Conservation (phyloP, 92 coral and sea anemone genomes). For the Heliopora coerulea region DNA sequence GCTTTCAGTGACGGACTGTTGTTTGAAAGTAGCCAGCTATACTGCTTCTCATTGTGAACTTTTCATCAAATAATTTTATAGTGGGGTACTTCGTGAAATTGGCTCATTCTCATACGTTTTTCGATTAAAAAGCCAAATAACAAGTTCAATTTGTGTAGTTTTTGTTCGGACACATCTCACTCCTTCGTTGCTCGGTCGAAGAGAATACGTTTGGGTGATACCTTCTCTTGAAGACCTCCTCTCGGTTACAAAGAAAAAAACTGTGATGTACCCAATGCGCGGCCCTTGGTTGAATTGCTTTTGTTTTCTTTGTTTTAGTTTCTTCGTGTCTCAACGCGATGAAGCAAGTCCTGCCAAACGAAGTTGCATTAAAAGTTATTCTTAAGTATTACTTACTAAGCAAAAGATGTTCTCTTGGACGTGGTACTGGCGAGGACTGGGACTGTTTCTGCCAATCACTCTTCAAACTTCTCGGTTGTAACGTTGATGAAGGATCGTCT, state of each 20-base stretch:
- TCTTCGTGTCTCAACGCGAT: conserved; percentile 57
- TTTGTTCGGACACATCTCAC: too few relatives aligned
- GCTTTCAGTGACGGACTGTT: neutral
- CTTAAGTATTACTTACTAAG: conserved; percentile 51
- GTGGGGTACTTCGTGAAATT: too few relatives aligned
- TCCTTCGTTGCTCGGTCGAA: too few relatives aligned
- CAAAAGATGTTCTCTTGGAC: conserved; percentile 35
- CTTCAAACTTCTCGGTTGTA: conserved; percentile 9
- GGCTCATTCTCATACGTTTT: too few relatives aligned
- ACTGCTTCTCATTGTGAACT: too few relatives aligned
- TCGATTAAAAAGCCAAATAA: too few relatives aligned
- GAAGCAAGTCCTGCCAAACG: conserved; percentile 59
- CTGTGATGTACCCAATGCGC: neutral
- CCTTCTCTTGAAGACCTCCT: too few relatives aligned
- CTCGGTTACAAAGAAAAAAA: too few relatives aligned
- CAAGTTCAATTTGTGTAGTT: too few relatives aligned
- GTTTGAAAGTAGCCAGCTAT: too few relatives aligned
- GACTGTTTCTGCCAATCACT: conserved; percentile 42
- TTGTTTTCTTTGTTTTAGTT: conserved; percentile 46
- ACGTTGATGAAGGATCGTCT: neutral
- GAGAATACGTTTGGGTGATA: too few relatives aligned
- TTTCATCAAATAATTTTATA: too few relatives aligned
- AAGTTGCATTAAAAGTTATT: conserved; percentile 48
- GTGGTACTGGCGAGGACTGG: conserved; percentile 47
- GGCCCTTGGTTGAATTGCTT: neutral